Base-by-base conservation (phyloP, 2,797 vertebrate species). In the Smutsia temminckii region DNA sequence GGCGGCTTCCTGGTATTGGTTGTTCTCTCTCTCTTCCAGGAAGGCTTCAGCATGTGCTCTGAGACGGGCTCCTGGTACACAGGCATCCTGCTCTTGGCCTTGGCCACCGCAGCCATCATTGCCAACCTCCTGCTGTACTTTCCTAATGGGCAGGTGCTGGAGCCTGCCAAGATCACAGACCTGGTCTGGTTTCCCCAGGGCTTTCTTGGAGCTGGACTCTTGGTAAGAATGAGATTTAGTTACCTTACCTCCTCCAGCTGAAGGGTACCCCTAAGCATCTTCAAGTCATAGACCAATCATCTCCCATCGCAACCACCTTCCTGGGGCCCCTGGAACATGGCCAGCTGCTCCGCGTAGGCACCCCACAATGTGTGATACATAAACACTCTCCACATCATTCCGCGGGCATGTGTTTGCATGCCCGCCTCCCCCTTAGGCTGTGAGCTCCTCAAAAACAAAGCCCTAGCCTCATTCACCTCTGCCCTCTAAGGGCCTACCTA, bases 161-260 rank as follows among this genome's bases (percentile, higher is more conserved):
- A 98, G 71, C 91, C 93, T 5, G 75, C 96, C 0, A 77, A 98
- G 96, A 98, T 98, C 93, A 98, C 98, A 0, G 98, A 98, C 46
- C 93, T 97, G 79, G 97, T 98, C 55, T 98, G 98, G 98, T 98
- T 98, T 97, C 98, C 98, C 89, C 98, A 98, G 0, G 98, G 98
- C 57, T 98, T 99, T 91, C 91, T 98, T 69, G 98, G 98, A 96
- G 98, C 98, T 94, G 98, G 98, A 57, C 93, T 98, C 92, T 84
- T 98, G 98, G 98, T 98, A 98, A 98, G 98, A 95, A 37, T 93
- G 34, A n/a, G 55, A 0, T n/a, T 49, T 80, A 93, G 21, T 3
- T 93, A 34, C 32, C 29, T 95, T 37, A 53, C 51, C n/a, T 83
- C 37, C 16, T 51, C 34, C 16, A 51, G 13, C 18, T 57, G 37